Base-by-base conservation (phyloP, 2,797 vertebrate species). In the Phrynocephalus forsythii region DNA sequence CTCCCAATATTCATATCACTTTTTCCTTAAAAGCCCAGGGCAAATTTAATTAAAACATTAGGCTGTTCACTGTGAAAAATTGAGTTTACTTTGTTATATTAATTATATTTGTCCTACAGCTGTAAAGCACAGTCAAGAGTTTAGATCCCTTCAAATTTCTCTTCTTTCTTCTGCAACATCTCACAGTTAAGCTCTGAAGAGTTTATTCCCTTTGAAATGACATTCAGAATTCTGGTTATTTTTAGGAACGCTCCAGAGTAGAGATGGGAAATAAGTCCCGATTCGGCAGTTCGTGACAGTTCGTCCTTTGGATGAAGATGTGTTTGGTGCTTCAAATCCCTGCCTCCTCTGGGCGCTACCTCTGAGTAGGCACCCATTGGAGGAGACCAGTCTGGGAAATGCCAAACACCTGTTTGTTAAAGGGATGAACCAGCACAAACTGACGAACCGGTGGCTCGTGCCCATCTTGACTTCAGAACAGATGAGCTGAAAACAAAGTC, bases 21-120 rank as follows among this genome's bases (percentile, higher is more conserved):
- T 90, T 56, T 92, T 77, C 66, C 80, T 84, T 44, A 75, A 93
- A 92, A 71, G 33, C 52, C 75, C 44, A n/a, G 50, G 38, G 69
- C 18, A 93, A 91, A 89, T 91, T 71, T 90, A 90, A 77, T 92
- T 91, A 84, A 87, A 83, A 56, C 30, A 89, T 82, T n/a, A 73
- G 63, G 80, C 2, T 11, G 56, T 91, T 92, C 85, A 26, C 13
- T 77, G 82, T 83, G 24, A 91, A 93, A 93, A 93, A 87, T 69
- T 60, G 60, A 88, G 68, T 86, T 92, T 87, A 75, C 76, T 26
- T 80, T 86, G 84, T 85, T 91, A 63, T 28, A 93, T 77, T 90
- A 90, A 94, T 91, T 91, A 28, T 9, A 86, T 90, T 83, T 92
- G 9, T 82, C n/a, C 20, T 85, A 83, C 15, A 87, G 69, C 10